Evolutionary conservation across 2,888 invertebrate species (phyloP).

Genomic region (Euspilapteryx auroguttella): DNA sequence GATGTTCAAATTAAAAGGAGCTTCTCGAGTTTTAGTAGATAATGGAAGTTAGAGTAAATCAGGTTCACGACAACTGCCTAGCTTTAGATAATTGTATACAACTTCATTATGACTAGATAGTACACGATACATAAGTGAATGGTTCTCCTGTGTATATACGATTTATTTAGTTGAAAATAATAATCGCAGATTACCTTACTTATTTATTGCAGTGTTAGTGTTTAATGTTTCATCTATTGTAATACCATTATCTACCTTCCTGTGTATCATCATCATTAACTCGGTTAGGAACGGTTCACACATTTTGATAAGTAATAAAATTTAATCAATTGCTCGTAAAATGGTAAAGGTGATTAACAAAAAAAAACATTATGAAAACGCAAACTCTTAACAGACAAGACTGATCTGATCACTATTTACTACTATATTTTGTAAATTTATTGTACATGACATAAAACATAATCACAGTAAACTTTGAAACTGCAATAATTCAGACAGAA

Average conservation of each 20-base stretch:
- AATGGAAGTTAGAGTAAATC: slow-evolving; percentile 45
- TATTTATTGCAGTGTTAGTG: slow-evolving; percentile 22
- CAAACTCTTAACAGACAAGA: slow-evolving; percentile 44
- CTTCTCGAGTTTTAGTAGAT: slow-evolving; percentile 56
- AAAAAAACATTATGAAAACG: slow-evolving; percentile 10
- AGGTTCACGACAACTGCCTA: slow-evolving; percentile 39
- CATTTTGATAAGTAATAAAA: too few relatives aligned
- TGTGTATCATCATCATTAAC: slow-evolving; percentile 4
- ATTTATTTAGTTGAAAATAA: slow-evolving; percentile 16
- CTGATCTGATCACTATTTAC: slow-evolving; percentile 59
- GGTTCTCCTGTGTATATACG: slow-evolving; percentile 23
- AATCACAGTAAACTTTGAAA: background rate
- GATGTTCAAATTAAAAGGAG: slow-evolving; percentile 62
- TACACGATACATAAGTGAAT: slow-evolving; percentile 10
- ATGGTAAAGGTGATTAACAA: slow-evolving; percentile 1
- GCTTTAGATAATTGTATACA: slow-evolving; percentile 61
- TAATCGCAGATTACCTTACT: slow-evolving; percentile 7
- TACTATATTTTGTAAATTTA: slow-evolving; percentile 53
- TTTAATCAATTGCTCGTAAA: too few relatives aligned
- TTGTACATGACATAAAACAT: slow-evolving; percentile 21
- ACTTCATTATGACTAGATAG: slow-evolving; percentile 31
- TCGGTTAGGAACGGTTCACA: too few relatives aligned
- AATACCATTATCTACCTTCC: slow-evolving; percentile 1
- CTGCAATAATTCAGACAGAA: too few relatives aligned
- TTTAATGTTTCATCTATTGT: slow-evolving; percentile 9